phyloP scores from a whole-genome alignment of 2,113 vertebrate genomes.

The Macquaria australasica region DNA sequence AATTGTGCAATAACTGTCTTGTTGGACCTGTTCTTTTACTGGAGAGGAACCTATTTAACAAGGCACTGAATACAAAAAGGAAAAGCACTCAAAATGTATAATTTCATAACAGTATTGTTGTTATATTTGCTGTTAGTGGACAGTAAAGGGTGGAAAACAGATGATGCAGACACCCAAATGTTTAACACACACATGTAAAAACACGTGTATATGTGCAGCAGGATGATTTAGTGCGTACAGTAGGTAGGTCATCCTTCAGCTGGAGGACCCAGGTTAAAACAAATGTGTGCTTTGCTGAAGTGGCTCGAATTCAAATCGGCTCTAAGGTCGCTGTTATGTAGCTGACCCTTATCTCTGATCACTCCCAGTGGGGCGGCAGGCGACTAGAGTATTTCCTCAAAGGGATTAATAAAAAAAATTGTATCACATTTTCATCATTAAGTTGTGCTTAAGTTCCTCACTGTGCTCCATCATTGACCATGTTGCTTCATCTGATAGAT shows the following conservation, averaged over 20 bases:
- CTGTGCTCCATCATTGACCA: slow-evolving; percentile 17
- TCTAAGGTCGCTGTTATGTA: not conserved
- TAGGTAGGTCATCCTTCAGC: slow-evolving; percentile 7
- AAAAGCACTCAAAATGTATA: not conserved
- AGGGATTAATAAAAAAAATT: not conserved
- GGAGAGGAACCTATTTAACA: slow-evolving; percentile 36
- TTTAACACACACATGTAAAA: not conserved
- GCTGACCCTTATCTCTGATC: slow-evolving; percentile 32
- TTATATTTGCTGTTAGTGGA: not conserved
- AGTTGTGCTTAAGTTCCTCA: not conserved
- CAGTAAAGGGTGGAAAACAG: not conserved
- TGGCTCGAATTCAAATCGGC: slow-evolving; percentile 25
- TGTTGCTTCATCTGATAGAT: slow-evolving; percentile 23
- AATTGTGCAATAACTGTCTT: slow-evolving; percentile 49
- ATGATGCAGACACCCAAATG: not conserved
- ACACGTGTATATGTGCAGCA: too few relatives aligned
- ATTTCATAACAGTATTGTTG: not conserved
- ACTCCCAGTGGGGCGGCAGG: not conserved
- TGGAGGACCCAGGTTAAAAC: slow-evolving; percentile 14
- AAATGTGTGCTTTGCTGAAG: slow-evolving; percentile 7
- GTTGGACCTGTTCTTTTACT: slow-evolving; percentile 32
- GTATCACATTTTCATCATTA: slow-evolving; percentile 10
- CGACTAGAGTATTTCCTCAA: slow-evolving; percentile 8
- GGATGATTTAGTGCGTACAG: not conserved
- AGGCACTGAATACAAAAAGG: slow-evolving; percentile 4